Conservation (phyloP, 2,888 invertebrate species). For the Micoletzkya japonica region DNA sequence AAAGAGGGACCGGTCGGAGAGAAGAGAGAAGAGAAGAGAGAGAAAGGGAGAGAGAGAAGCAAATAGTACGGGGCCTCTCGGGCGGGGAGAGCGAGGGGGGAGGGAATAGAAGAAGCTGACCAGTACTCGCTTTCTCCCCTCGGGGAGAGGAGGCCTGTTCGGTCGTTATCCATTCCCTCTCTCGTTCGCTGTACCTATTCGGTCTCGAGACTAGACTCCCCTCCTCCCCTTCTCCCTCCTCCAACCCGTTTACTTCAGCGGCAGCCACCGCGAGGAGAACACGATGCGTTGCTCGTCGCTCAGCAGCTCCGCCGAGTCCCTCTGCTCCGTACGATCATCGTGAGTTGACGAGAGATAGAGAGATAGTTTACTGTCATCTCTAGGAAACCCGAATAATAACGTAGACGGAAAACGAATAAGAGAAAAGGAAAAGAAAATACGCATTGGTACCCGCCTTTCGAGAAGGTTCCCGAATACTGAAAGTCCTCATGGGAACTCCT, state of each 20-base stretch:
- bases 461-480: too few relatives aligned
- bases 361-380: too few relatives aligned
- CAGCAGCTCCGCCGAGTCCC: slow-evolving; percentile 31
- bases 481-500: too few relatives aligned
- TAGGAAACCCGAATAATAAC: too few relatives aligned
- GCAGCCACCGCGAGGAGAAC: slow-evolving; percentile 21
- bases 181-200: background rate
- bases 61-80: too few relatives aligned
- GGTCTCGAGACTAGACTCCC: too few relatives aligned
- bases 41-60: slow-evolving; percentile 2
- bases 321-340: slow-evolving; percentile 31
- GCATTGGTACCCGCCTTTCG: too few relatives aligned
- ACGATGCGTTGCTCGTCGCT: slow-evolving; percentile 26
- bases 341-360: slow-evolving; percentile 22
- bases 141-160: background rate
- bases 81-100: too few relatives aligned
- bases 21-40: slow-evolving; percentile 7
- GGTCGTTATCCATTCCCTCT: background rate
- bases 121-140: background rate
- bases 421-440: too few relatives aligned
- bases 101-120: background rate
- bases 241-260: slow-evolving; percentile 2
- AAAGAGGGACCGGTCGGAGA: slow-evolving; percentile 23
- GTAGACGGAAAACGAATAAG: too few relatives aligned
- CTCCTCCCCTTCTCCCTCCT: background rate